These are phyloP conservation scores for Crioceris asparagi DNA, from an alignment of 2,888 invertebrate genomes.

Conservation along the genomic window DNA sequence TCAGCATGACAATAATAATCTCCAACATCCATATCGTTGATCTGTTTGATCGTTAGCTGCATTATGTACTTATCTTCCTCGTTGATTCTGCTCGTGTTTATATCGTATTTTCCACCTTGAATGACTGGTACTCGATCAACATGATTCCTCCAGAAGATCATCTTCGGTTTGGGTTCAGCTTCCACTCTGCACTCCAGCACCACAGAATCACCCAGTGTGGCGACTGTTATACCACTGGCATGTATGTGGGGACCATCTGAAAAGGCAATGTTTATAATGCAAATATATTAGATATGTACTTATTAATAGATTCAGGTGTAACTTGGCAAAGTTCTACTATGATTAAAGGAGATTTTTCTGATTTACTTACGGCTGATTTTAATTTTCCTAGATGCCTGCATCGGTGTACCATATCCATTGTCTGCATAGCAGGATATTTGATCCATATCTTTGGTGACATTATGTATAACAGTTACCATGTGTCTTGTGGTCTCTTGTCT, in stretches of 20 bases:
- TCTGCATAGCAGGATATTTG: slow-evolving; percentile 81
- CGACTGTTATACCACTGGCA: slow-evolving; percentile 68
- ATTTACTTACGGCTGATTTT: slow-evolving; percentile 66
- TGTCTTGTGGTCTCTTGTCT: slow-evolving; percentile 72
- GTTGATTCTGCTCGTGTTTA: slow-evolving; percentile 49
- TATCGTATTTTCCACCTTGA: slow-evolving; percentile 64
- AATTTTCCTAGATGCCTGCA: slow-evolving; percentile 72
- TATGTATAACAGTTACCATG: slow-evolving; percentile 79
- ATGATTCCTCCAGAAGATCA: slow-evolving; percentile 73
- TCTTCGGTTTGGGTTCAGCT: slow-evolving; percentile 68
- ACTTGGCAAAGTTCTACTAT: not conserved
- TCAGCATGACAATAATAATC: slow-evolving; percentile 79
- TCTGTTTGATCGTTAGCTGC: slow-evolving; percentile 62
- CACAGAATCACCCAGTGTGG: slow-evolving; percentile 63
- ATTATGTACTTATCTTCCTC: slow-evolving; percentile 62
- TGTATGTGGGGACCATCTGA: slow-evolving; percentile 66
- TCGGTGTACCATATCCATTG: slow-evolving; percentile 78
- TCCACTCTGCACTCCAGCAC: slow-evolving; percentile 68
- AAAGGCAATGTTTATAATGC: no score
- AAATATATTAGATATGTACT: no score
- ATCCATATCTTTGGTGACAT: slow-evolving; percentile 75
- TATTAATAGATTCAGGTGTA: no score
- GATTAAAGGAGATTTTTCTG: slow-evolving; percentile 1
- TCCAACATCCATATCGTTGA: slow-evolving; percentile 52
- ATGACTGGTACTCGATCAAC: slow-evolving; percentile 64